These are phyloP conservation scores for Metaphire vulgaris DNA, from an alignment of 1,140 invertebrate genomes.

Conservation along the genomic window DNA sequence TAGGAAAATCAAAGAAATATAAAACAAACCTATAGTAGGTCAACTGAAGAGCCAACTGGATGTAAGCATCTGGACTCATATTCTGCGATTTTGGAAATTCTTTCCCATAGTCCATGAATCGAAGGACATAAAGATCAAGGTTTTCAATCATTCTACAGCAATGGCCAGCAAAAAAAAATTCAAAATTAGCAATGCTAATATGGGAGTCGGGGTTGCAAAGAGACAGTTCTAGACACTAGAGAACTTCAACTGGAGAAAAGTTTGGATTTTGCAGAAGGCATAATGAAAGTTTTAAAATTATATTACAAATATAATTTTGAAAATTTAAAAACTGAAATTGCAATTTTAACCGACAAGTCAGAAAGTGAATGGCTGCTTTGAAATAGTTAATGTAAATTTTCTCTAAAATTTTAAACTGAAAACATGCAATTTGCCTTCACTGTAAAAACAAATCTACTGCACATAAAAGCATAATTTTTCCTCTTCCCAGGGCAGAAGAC, in stretches of 20 bases:
- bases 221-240: no score
- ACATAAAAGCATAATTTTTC: neutral
- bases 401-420: neutral
- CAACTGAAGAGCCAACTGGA: conserved; percentile 89
- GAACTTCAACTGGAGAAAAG: no score
- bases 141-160: conserved; percentile 69
- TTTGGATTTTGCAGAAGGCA: no score
- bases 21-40: conserved; percentile 77
- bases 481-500: neutral
- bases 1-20: neutral
- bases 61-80: conserved; percentile 91
- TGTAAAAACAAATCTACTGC: neutral
- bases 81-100: conserved; percentile 84
- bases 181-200: neutral
- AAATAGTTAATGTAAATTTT: neutral
- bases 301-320: no score
- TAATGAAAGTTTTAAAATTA: no score
- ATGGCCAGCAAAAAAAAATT: neutral
- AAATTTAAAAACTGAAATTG: no score
- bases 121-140: conserved; percentile 79
- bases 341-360: no score
- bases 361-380: no score
- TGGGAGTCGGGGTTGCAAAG: neutral
- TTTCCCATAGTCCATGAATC: conserved; percentile 83
- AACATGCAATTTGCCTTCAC: no score